Evolutionary conservation across 2,113 vertebrate species (phyloP).

Genomic region (Epinephelus fuscoguttatus): DNA sequence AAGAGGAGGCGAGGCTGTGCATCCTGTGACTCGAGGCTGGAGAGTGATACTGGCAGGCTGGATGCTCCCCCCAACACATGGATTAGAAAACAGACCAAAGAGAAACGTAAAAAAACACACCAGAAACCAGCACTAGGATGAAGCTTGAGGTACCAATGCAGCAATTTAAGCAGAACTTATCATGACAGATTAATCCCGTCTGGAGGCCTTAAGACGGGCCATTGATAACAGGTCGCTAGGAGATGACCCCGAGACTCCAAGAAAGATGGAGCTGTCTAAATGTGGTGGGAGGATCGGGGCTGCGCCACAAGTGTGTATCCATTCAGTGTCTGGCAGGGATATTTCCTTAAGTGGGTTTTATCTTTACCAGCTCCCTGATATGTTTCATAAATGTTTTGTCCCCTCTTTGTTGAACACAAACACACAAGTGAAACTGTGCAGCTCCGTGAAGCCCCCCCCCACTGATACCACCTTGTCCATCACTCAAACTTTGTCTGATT

Average conservation of each 20-base stretch:
- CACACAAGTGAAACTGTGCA: constrained; percentile 24
- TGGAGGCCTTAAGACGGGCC: constrained; percentile 58
- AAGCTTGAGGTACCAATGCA: constrained; percentile 48
- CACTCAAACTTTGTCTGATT: constrained; percentile 73
- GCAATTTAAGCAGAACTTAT: constrained; percentile 68
- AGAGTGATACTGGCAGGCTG: not conserved
- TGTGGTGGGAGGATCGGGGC: constrained; percentile 40
- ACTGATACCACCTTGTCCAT: constrained; percentile 71
- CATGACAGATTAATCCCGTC: constrained; percentile 75
- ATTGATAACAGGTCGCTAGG: constrained; percentile 78
- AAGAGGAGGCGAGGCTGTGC: constrained; percentile 78
- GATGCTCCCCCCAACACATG: constrained; percentile 15
- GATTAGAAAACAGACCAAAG: constrained; percentile 55
- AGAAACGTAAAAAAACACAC: constrained; percentile 36
- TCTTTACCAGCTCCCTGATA: constrained; percentile 57
- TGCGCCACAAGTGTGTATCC: constrained; percentile 44
- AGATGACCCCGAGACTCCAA: constrained; percentile 73
- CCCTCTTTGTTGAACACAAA: constrained; percentile 39
- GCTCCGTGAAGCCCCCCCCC: constrained; percentile 23
- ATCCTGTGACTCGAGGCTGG: constrained; percentile 54
- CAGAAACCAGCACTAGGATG: constrained; percentile 37
- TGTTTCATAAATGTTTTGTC: constrained; percentile 59
- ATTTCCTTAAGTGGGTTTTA: constrained; percentile 66
- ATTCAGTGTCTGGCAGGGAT: constrained; percentile 57
- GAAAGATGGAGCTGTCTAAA: constrained; percentile 68